These are phyloP conservation scores for Nasonia oneida DNA, from an alignment of 2,888 invertebrate species.

Conservation along the genomic window DNA sequence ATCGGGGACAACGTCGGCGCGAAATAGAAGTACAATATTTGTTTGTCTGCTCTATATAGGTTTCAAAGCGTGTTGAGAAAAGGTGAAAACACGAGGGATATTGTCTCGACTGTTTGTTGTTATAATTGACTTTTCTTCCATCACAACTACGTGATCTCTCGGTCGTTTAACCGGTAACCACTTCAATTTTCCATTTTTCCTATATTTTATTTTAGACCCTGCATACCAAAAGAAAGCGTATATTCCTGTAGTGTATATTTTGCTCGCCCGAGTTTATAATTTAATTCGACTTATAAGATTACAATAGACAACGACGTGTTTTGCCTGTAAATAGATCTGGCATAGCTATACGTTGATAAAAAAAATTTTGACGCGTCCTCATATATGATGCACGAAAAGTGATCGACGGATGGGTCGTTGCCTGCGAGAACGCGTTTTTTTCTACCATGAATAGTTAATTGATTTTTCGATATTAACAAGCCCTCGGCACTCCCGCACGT, in stretches of 20 bases:
- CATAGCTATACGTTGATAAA: neutral
- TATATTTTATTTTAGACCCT: neutral
- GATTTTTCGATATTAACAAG: conserved; percentile 30
- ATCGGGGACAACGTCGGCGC: neutral
- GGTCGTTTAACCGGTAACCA: neutral
- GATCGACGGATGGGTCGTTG: neutral
- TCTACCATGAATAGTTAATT: conserved; percentile 2
- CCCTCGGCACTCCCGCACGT: neutral
- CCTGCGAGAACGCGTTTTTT: neutral
- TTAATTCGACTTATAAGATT: neutral
- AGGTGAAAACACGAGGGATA: neutral
- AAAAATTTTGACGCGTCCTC: neutral
- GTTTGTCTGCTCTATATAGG: neutral
- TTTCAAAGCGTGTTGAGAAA: neutral
- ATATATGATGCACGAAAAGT: neutral
- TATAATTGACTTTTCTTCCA: conserved; percentile 8
- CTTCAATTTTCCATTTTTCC: neutral
- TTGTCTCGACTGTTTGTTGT: neutral
- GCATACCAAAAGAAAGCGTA: neutral
- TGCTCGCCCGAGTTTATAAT: neutral
- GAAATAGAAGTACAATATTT: neutral
- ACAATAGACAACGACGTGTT: neutral
- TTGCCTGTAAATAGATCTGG: too few species aligned
- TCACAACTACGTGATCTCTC: neutral
- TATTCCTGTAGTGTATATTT: neutral